Evolutionary conservation across 2,113 vertebrate genomes (phyloP).

Genomic region (Eolophus roseicapilla): DNA sequence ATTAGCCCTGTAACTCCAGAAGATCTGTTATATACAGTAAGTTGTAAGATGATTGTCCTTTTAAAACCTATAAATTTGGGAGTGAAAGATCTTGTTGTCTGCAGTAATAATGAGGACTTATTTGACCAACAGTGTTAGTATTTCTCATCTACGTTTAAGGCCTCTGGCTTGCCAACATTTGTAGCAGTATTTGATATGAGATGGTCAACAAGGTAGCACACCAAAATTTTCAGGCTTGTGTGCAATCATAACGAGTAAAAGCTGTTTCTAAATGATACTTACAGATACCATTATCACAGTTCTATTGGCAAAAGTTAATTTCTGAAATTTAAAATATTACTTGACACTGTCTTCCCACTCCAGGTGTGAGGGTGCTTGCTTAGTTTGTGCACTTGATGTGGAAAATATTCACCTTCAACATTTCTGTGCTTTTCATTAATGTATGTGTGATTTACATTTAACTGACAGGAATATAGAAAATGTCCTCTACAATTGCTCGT

Average conservation of each 20-base stretch:
- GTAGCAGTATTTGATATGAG: not conserved
- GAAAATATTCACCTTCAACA: not conserved
- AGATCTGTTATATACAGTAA: slow-evolving; percentile 97
- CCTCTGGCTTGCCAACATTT: accelerated
- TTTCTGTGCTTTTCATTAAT: not conserved
- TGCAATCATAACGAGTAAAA: not conserved
- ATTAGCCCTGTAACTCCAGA: slow-evolving; percentile 97
- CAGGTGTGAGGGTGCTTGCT: not conserved
- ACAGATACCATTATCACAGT: not conserved
- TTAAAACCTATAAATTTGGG: not conserved
- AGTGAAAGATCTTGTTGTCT: not conserved
- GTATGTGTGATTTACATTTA: not conserved
- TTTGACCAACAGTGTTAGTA: not conserved
- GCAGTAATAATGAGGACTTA: not conserved
- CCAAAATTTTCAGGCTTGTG: not conserved
- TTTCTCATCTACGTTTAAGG: not conserved
- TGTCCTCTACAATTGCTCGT: not conserved
- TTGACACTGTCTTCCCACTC: not conserved
- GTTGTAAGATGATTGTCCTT: slow-evolving; percentile 50
- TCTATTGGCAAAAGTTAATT: not conserved
- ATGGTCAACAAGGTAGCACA: not conserved
- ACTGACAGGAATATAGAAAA: not conserved
- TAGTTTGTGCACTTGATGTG: not conserved
- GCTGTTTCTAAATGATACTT: not conserved
- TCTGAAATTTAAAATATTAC: not conserved